Evolutionary conservation across 2,888 invertebrate genomes (phyloP), one percentile per base, ranked within the genome.

Genomic region (Leucoma salicis): DNA sequence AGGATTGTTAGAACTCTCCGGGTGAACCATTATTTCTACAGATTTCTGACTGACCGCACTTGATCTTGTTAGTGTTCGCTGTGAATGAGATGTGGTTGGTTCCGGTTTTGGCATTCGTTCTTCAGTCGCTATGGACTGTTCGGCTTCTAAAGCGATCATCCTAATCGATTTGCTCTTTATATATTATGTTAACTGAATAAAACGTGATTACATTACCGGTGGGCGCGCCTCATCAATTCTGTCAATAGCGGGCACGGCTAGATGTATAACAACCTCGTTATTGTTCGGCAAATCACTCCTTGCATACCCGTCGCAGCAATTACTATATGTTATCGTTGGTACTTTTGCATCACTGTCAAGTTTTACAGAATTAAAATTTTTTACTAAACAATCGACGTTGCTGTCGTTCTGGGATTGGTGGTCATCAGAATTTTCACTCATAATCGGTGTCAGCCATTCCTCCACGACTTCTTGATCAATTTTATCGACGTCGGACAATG

Each of bases 21-120:
- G 85, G 29, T 90, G 82, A 43, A 92, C 90, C 68, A 88, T 78
- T 32, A 92, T 82, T 57, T 92, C 92, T 35, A 92, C 90, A 31
- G 92, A 92, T 49, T 92, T 90, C 62, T 92, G 92, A 53, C 92
- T 92, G 34, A 92, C 87, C 15, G 92, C 92, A 55, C 92, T 91
- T 79, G 89, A 77, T 70, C 91, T 45, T 80, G 93, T 92, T 83
- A 82, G 78, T 78, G 81, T 92, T 85, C 70, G 80, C 60, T 63
- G 59, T 12, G 59, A 49, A 35, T 61, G 93, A 75, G 66, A 92
- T 56, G 81, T 67, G 0, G 80, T 67, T 4, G 84, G 72, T 49
- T 84, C 86, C 35, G 70, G 60, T 63, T 82, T 85, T 14, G 82
- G 74, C 48, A 82, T 72, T 45, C 70, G 67, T 46, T 82, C 81